phyloP scores from a whole-genome alignment of 2,888 invertebrate genomes.

The Drepana falcataria region DNA sequence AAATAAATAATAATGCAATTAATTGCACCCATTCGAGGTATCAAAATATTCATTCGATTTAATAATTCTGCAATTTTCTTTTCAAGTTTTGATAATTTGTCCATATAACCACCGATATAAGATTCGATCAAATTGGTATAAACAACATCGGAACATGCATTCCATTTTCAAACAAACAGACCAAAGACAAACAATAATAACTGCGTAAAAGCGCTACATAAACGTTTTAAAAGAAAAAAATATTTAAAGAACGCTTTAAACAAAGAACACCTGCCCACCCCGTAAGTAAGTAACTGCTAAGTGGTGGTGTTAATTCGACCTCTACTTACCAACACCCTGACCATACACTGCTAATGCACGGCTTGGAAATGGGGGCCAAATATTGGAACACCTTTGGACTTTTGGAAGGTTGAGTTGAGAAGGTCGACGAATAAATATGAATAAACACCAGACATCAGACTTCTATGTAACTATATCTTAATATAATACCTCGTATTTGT shows the following conservation, averaged over 20 bases:
- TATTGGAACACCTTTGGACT: constrained; percentile 37
- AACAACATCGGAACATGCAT: background rate
- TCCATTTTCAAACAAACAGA: background rate
- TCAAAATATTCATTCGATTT: no score
- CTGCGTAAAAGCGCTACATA: constrained; percentile 6
- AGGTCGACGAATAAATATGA: background rate
- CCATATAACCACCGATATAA: background rate
- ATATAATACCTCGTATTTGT: no score
- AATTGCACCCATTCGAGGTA: no score
- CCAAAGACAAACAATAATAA: background rate
- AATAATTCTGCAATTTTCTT: no score
- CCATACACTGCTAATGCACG: constrained; percentile 39
- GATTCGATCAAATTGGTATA: background rate
- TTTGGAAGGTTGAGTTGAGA: constrained; percentile 9
- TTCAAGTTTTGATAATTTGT: no score
- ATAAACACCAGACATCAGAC: no score
- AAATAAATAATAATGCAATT: no score
- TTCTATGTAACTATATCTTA: no score
- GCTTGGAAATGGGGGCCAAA: constrained; percentile 53
- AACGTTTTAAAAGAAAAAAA: constrained; percentile 5
- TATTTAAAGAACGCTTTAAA: constrained; percentile 41
- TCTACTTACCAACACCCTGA: constrained; percentile 41
- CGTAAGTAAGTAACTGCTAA: constrained; percentile 59
- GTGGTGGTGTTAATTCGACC: constrained; percentile 61
- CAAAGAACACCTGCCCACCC: constrained; percentile 74